These are phyloP conservation scores for Trididemnum clinides DNA, from an alignment of 23 tunicate genomes.

Conservation along the genomic window DNA sequence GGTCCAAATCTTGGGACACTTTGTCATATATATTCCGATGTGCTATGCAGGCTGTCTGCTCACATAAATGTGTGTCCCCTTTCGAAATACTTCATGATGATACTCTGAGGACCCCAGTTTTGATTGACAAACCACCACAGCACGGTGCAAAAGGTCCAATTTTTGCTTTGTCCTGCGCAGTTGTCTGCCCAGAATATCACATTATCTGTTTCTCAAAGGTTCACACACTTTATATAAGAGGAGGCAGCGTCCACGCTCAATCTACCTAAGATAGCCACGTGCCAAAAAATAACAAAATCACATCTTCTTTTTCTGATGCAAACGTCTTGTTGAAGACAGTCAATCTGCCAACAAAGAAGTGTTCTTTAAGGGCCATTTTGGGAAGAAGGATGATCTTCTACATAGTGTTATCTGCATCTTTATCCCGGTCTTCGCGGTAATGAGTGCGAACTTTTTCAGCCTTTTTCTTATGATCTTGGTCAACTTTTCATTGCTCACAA, in stretches of 20 bases:
- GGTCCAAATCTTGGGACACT: background rate
- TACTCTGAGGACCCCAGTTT: too few relatives aligned
- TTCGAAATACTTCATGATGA: too few relatives aligned
- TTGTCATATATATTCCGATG: background rate
- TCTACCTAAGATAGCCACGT: background rate
- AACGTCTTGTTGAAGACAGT: conserved; percentile 1
- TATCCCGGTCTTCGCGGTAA: background rate
- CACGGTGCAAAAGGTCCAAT: conserved; percentile 16
- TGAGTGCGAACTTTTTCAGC: background rate
- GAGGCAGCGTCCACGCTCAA: conserved; percentile 15
- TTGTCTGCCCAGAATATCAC: conserved; percentile 30
- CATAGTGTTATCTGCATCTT: conserved; percentile 3
- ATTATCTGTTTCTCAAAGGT: background rate
- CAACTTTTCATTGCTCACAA: background rate
- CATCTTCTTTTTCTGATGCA: background rate
- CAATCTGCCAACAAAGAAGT: background rate
- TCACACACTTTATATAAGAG: background rate
- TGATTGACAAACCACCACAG: conserved; percentile 16
- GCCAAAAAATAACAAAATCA: conserved; percentile 12
- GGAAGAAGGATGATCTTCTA: conserved; percentile 19
- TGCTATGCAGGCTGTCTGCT: conserved; percentile 13
- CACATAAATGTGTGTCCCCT: conserved; percentile 27
- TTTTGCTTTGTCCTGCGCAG: conserved; percentile 21
- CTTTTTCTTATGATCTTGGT: background rate
- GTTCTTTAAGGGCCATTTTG: background rate